Percentiles rank a stretch among this genome's conserved stretches.
Evolutionary conservation across 2,797 vertebrate species (phyloP).

Genomic region (Oreonectes daqikongensis): DNA sequence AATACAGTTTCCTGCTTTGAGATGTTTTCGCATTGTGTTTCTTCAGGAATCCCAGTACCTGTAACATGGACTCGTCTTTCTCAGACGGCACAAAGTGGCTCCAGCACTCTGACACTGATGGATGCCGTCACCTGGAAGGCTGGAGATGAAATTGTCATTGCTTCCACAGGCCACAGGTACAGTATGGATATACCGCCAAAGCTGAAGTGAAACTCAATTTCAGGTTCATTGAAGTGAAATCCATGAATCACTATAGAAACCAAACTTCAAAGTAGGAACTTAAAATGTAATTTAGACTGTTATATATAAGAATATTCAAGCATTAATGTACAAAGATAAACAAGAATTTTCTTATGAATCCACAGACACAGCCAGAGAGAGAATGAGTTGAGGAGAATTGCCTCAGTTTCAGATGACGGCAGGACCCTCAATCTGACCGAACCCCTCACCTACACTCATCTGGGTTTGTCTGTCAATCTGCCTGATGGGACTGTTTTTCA

Average conservation of each 20-base stretch:
- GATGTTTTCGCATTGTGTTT: conserved; percentile 27
- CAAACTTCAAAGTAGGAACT: no score
- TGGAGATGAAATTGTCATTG: conserved; percentile 82
- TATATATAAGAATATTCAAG: no score
- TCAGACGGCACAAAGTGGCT: conserved; percentile 73
- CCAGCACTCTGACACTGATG: conserved; percentile 72
- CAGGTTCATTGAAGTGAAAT: no score
- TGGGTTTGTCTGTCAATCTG: conserved; percentile 77
- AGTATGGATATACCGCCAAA: not conserved
- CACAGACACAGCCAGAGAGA: conserved; percentile 83
- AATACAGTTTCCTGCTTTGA: not conserved
- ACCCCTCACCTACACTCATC: conserved; percentile 77
- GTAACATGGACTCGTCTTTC: conserved; percentile 84
- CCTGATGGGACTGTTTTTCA: conserved; percentile 78
- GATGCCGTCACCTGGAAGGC: conserved; percentile 80
- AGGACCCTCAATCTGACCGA: conserved; percentile 71
- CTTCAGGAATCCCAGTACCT: conserved; percentile 80
- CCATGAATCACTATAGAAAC: no score
- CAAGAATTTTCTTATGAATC: no score
- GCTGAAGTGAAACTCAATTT: no score
- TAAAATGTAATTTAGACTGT: no score
- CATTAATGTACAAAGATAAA: no score
- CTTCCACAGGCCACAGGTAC: conserved; percentile 81
- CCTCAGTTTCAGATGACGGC: conserved; percentile 73
- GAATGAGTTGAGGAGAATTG: conserved; percentile 79